phyloP scores from a whole-genome alignment of 2,888 invertebrate species.

The Diarsia rubi region DNA sequence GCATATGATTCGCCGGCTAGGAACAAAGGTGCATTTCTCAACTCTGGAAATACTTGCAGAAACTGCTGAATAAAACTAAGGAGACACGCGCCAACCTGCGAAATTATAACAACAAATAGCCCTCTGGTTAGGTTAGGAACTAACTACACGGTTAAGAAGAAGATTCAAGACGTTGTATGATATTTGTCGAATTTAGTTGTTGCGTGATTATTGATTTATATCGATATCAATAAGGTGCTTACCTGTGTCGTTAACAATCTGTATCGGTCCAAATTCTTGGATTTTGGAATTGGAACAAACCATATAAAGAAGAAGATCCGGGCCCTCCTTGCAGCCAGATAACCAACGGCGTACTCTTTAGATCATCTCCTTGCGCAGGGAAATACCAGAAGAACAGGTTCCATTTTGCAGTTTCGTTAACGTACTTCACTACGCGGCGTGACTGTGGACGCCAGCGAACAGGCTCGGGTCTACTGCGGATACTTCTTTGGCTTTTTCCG shows the following conservation, averaged over 20 bases:
- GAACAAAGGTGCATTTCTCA: conserved; percentile 78
- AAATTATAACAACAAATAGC: too few species aligned
- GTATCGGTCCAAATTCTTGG: conserved; percentile 83
- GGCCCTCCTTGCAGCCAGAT: conserved; percentile 87
- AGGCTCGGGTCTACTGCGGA: conserved; percentile 52
- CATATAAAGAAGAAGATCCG: conserved; percentile 81
- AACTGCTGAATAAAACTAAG: conserved; percentile 32
- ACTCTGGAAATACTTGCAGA: conserved; percentile 80
- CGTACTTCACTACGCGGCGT: conserved; percentile 86
- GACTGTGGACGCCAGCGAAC: conserved; percentile 52
- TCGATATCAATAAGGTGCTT: neutral
- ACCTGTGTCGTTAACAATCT: conserved; percentile 34
- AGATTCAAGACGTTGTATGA: too few species aligned
- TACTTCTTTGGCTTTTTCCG: conserved; percentile 40
- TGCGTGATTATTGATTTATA: too few species aligned
- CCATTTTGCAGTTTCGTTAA: conserved; percentile 92
- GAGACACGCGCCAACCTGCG: conserved; percentile 73
- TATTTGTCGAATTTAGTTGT: too few species aligned
- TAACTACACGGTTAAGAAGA: too few species aligned
- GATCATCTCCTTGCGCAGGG: conserved; percentile 84
- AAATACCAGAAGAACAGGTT: conserved; percentile 95
- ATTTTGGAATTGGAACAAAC: too few species aligned
- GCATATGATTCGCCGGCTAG: too few species aligned
- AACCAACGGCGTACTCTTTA: conserved; percentile 77
- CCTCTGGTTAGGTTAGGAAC: too few species aligned